Base-by-base conservation (phyloP, 2,113 vertebrate genomes). In the Arothron firmamentum region DNA sequence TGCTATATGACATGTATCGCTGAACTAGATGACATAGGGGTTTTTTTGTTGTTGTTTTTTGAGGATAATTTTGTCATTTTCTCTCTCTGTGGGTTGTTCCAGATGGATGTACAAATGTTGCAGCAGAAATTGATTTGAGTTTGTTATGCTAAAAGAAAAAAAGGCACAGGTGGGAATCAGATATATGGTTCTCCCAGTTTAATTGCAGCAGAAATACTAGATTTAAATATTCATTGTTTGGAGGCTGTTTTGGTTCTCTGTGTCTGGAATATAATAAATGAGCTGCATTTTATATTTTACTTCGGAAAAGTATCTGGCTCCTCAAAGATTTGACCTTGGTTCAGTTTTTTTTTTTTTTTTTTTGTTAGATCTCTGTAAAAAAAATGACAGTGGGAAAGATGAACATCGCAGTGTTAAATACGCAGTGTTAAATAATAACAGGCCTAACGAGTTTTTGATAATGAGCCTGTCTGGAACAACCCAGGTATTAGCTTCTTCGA, bases 1-100 rank as follows among this genome's bases (percentile, higher is more conserved):
- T 83, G 89, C 90, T 89, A 87, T 90, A 91, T 88, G 84, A 90
- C 84, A 79, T 89, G 89, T 91, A 90, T 89, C 81, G 79, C 88
- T 90, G 72, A 91, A 83, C 81, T 92, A 91, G 89, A 89, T 83
- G 81, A 90, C 70, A 78, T 88, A 59, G 43, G 47, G 56, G 74
- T 52, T 56, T 52, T 61, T 62, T 65, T n/a, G 6, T 53, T 47
- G 17, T 58, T 20, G 16, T 59, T 47, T 52, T 65, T 75, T 52
- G 51, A 38, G 25, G 50, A 67, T 60, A 73, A 78, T 81, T 77
- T 82, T 73, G 54, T 79, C 41, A 55, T 59, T 78, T 77, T 76
- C 74, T 77, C 87, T 88, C 65, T 85, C 64, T 85, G 73, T 70
- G 82, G 81, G 89, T 78, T 86, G 86, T 88, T 91, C 85, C 86